A percentile compares a stretch with the other conserved stretches of the same genome.
These are phyloP conservation scores for Odontocolon sp. DNA, from an alignment of 2,888 invertebrate species.

Conservation along the genomic window DNA sequence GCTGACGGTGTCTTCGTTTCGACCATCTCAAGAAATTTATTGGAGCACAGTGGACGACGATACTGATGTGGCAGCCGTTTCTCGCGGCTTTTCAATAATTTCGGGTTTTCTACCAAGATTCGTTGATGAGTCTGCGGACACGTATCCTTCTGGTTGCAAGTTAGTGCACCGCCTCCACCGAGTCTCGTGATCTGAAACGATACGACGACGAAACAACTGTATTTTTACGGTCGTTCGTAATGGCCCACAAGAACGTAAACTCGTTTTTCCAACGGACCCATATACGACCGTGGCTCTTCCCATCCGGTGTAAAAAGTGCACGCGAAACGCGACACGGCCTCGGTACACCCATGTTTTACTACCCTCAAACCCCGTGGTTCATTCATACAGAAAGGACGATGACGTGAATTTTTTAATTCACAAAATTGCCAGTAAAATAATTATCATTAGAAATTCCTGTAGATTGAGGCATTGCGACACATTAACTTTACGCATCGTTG, in stretches of 20 bases:
- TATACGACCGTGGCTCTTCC: neutral
- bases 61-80: conserved; percentile 5
- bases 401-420: conserved; percentile 29
- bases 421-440: neutral
- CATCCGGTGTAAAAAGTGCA: neutral
- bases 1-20: conserved; percentile 64
- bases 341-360: conserved; percentile 10
- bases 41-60: conserved; percentile 11
- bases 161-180: conserved; percentile 12
- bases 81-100: conserved; percentile 50
- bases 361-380: conserved; percentile 23
- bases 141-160: conserved; percentile 12
- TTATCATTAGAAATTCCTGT: conserved; percentile 2
- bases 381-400: conserved; percentile 12
- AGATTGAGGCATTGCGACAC: neutral
- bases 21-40: conserved; percentile 69
- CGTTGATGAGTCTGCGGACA: conserved; percentile 23
- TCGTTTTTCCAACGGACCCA: conserved; percentile 25
- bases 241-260: conserved; percentile 31
- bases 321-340: neutral
- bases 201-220: conserved; percentile 51
- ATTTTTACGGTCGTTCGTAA: conserved; percentile 55
- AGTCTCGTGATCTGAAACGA: conserved; percentile 60
- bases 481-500: neutral
- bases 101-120: conserved; percentile 20